phyloP scores from a whole-genome alignment of 2,888 invertebrate species.

The Crossocerus cetratus region DNA sequence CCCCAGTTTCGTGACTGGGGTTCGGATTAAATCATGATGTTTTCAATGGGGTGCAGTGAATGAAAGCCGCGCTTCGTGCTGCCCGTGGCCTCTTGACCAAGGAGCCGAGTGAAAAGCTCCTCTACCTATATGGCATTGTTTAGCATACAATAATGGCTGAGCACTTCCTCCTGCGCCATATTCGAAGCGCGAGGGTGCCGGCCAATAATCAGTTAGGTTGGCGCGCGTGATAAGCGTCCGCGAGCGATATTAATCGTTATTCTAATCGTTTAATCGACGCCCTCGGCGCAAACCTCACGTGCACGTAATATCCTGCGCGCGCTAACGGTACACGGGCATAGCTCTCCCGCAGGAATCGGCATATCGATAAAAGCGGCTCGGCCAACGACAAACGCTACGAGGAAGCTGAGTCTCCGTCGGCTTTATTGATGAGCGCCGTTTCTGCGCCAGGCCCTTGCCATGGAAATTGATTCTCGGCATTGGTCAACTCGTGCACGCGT shows the following conservation, averaged over 20 bases:
- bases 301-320: constrained; percentile 62
- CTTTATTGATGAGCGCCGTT: too few relatives aligned
- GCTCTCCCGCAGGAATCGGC: background rate
- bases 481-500: too few relatives aligned
- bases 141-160: constrained; percentile 47
- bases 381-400: too few relatives aligned
- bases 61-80: too few relatives aligned
- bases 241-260: constrained; percentile 71
- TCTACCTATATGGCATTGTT: constrained; percentile 42
- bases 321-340: constrained; percentile 2
- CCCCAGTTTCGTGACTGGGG: too few relatives aligned
- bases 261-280: constrained; percentile 70
- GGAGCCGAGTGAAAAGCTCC: constrained; percentile 14
- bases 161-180: constrained; percentile 33
- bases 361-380: background rate
- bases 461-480: too few relatives aligned
- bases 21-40: too few relatives aligned
- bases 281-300: constrained; percentile 56
- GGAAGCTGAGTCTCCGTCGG: too few relatives aligned
- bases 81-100: background rate
- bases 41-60: too few relatives aligned
- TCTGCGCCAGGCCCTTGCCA: too few relatives aligned
- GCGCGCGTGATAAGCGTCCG: constrained; percentile 44
- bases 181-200: constrained; percentile 4
- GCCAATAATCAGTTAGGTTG: constrained; percentile 8